Evolutionary conservation across 2,113 vertebrate genomes (phyloP).

Genomic region (Helogale parvula): DNA sequence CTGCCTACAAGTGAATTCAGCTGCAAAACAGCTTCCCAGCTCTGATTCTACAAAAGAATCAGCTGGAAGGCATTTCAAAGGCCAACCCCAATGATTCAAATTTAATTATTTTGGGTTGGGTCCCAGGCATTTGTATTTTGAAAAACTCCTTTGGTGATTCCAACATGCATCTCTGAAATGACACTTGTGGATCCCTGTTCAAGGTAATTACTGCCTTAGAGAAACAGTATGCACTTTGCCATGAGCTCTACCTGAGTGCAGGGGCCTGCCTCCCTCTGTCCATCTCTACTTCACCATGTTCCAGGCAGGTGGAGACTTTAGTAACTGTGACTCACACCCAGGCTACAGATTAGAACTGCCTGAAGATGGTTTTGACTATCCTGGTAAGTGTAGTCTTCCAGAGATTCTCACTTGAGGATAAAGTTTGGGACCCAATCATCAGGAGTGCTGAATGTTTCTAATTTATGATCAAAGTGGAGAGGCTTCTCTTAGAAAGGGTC

Average conservation of each 20-base stretch:
- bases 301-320: neutral
- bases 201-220: neutral
- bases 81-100: neutral
- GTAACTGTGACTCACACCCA: neutral
- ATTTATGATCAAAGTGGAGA: accelerated
- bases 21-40: neutral
- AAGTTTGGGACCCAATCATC: neutral
- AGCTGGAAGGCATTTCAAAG: neutral
- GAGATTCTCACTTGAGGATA: neutral
- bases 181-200: too few relatives aligned
- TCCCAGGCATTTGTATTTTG: neutral
- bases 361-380: neutral
- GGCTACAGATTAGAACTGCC: neutral
- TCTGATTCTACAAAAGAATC: neutral
- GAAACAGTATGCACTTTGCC: neutral
- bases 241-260: neutral
- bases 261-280: neutral
- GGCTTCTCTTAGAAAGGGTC: neutral
- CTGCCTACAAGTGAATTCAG: neutral
- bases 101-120: neutral
- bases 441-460: neutral
- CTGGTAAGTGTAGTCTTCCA: neutral
- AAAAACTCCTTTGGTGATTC: neutral
- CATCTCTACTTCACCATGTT: neutral
- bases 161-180: neutral